Percentiles rank a stretch among this genome's conserved stretches.
phyloP scores from a whole-genome alignment of 64 coral and sea anemone genomes.

The Exaiptasia diaphana region DNA sequence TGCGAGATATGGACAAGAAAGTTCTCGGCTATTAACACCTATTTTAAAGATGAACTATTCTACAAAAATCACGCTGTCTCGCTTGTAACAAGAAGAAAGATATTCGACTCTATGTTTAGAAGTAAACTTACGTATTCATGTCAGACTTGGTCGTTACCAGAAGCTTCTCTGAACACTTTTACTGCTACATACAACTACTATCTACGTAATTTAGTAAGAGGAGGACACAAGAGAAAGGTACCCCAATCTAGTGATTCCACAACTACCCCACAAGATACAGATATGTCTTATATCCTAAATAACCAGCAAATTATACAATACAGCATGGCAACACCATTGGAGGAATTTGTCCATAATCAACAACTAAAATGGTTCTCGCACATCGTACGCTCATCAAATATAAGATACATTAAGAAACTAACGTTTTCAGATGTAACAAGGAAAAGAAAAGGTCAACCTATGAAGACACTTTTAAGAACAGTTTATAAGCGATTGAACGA shows the following conservation, averaged over 20 bases:
- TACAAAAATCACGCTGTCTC: not conserved
- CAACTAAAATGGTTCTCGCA: not conserved
- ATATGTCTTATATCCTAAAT: constrained; percentile 14
- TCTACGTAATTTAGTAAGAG: constrained; percentile 2
- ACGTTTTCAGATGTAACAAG: not conserved
- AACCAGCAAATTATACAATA: not conserved
- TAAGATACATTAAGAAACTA: constrained; percentile 12
- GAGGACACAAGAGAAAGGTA: not conserved
- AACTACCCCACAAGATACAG: not conserved
- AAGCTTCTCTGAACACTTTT: not conserved
- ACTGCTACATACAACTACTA: constrained; percentile 4
- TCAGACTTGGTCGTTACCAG: constrained; percentile 5
- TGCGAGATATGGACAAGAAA: not conserved
- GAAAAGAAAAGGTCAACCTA: not conserved
- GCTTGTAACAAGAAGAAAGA: not conserved
- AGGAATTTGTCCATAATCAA: not conserved
- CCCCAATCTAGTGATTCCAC: not conserved
- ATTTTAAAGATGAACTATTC: constrained; percentile 13
- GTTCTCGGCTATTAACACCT: constrained; percentile 2
- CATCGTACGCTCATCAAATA: not conserved
- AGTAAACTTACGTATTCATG: not conserved
- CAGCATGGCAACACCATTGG: not conserved
- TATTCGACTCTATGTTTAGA: not conserved
- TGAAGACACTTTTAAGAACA: not conserved
- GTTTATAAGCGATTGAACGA: not conserved